Base-by-base conservation (phyloP, 2,113 vertebrate genomes). In the Scortum barcoo region DNA sequence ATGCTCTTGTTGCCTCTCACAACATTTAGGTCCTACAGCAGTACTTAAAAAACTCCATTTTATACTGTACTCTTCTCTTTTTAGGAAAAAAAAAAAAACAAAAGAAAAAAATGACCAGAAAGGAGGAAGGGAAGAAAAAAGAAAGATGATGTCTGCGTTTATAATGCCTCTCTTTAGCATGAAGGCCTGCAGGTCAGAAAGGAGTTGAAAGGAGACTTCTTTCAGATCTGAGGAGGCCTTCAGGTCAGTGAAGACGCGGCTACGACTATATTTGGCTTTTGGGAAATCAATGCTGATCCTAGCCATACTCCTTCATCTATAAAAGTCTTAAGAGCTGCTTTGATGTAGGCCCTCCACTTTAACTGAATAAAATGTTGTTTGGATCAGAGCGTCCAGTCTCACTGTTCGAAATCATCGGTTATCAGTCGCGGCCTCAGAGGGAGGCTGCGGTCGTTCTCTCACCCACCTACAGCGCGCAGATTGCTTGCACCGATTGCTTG, bases 211-310 rank as follows among this genome's bases (percentile, higher is more conserved):
- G 33, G 60, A 62, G 54, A 66, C n/a, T 53, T 53, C 9, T 72
- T 79, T 78, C 53, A 50, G 62, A 69, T 82, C 38, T 2, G 2
- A 40, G 11, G 26, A 75, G 63, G 50, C 58, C 33, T 36, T 12
- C 46, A 53, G 69, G 79, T 83, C 66, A 68, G n/a, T 50, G 38
- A 48, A 50, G 44, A 69, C 61, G 51, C 46, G 71, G 40, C 57
- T 72, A 53, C 44, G 66, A 77, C 60, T 72, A 69, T 62, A 90
- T 86, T 75, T 80, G 58, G 48, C 66, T 36, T 84, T 78, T 77
- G 72, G 78, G 81, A 86, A 88, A 88, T 88, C 85, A 83, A 72
- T 88, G 68, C 5, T 46, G 53, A 70, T 71, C 36, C 75, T 42
- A 69, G 75, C 62, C 30, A 40, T 46, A 73, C 36, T 69, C 58